Evolutionary conservation across 2,113 vertebrate genomes (phyloP).

Genomic region (Hemiprocne comata): DNA sequence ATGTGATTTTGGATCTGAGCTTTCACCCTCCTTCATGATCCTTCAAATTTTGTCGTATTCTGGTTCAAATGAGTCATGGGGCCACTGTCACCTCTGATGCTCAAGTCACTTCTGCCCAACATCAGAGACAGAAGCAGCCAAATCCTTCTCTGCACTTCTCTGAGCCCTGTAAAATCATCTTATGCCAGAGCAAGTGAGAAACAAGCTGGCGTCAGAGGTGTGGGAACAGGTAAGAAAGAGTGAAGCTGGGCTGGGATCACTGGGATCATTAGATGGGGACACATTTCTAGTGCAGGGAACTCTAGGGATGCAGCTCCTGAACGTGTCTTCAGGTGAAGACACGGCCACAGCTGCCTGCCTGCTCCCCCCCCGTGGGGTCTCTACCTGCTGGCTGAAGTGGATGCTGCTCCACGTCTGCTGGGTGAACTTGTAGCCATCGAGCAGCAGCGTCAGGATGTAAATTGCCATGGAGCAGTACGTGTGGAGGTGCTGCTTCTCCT

Average conservation of each 20-base stretch:
- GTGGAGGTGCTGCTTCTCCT: constrained; percentile 17
- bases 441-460: constrained; percentile 81
- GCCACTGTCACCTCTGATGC: neutral
- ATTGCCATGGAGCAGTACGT: constrained; percentile 80
- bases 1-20: neutral
- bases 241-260: neutral
- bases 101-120: neutral
- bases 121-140: neutral
- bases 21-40: neutral
- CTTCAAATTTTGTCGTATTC: neutral
- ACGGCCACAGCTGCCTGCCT: neutral
- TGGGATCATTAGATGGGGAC: neutral
- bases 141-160: neutral
- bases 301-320: neutral
- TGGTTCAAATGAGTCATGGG: neutral
- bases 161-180: neutral
- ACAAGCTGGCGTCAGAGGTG: neutral
- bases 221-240: neutral
- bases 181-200: neutral
- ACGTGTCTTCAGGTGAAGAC: rapidly evolving
- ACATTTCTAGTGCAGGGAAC: neutral
- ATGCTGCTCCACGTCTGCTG: constrained; percentile 77
- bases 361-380: rapidly evolving
- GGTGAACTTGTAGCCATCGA: constrained; percentile 83
- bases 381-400: constrained; percentile 85